Percentiles rank a stretch among this genome's conserved stretches.
phyloP scores from a whole-genome alignment of 2,888 invertebrate genomes.

The Heliconius ethilla region DNA sequence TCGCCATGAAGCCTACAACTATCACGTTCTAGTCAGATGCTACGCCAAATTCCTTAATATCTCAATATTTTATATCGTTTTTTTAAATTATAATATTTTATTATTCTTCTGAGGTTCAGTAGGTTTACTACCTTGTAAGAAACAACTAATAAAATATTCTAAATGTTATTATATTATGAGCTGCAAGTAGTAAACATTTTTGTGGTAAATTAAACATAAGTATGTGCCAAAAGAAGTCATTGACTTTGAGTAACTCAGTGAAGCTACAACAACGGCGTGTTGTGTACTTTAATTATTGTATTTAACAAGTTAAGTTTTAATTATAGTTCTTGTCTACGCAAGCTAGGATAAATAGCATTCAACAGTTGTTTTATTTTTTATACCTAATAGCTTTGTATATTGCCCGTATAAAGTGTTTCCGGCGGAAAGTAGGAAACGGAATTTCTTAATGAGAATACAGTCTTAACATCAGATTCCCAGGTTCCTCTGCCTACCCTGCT shows the following conservation, averaged over 20 bases:
- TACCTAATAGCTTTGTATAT: not conserved
- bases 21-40: too few relatives aligned
- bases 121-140: not conserved
- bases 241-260: conserved; percentile 7
- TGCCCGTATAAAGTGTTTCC: not conserved
- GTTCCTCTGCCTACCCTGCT: too few relatives aligned
- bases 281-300: conserved; percentile 11
- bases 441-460: too few relatives aligned
- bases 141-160: not conserved
- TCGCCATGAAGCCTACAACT: too few relatives aligned
- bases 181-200: conserved; percentile 3
- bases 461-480: too few relatives aligned
- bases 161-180: conserved; percentile 4
- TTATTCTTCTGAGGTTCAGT: not conserved
- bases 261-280: not conserved
- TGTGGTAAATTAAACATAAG: conserved; percentile 29
- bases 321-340: conserved; percentile 1
- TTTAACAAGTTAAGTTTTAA: conserved; percentile 9
- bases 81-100: not conserved
- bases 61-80: not conserved
- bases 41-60: not conserved
- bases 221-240: conserved; percentile 25
- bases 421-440: too few relatives aligned
- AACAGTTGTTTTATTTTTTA: conserved; percentile 1
- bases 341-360: not conserved